Conservation (phyloP, 2,888 invertebrate species). For the Galerucella nymphaeae region DNA sequence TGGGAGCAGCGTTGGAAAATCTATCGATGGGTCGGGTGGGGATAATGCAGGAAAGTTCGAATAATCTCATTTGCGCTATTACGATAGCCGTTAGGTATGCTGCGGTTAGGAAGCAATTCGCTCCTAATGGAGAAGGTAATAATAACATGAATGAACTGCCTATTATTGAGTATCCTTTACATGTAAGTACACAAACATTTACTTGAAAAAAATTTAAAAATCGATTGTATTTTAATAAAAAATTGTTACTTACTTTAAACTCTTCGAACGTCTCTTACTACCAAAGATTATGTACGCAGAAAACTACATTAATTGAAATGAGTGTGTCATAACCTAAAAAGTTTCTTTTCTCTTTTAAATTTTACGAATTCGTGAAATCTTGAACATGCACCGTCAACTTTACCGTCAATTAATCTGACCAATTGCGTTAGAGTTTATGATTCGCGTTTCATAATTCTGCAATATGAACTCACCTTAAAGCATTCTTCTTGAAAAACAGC, state of each 20-base stretch:
- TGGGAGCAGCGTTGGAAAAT: constrained; percentile 87
- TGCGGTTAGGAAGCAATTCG: constrained; percentile 82
- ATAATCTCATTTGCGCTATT: constrained; percentile 77
- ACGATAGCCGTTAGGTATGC: constrained; percentile 85
- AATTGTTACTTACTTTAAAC: too few species aligned
- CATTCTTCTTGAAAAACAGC: too few species aligned
- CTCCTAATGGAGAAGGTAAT: constrained; percentile 62
- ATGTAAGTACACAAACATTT: constrained; percentile 74
- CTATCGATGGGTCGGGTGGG: constrained; percentile 86
- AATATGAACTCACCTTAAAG: not conserved
- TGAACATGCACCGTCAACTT: not conserved
- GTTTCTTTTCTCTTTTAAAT: too few species aligned
- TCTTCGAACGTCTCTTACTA: too few species aligned
- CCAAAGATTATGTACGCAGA: not conserved
- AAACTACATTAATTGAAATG: too few species aligned
- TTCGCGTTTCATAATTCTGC: not conserved
- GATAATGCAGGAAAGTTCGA: constrained; percentile 75
- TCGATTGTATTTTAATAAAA: too few species aligned
- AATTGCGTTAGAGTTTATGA: not conserved
- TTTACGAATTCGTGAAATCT: not conserved
- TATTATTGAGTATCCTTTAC: constrained; percentile 85
- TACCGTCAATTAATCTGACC: not conserved
- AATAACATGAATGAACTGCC: constrained; percentile 71
- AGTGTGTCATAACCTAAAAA: too few species aligned
- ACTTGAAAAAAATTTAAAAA: too few species aligned